Base-by-base conservation (phyloP, 2,113 vertebrate genomes). In the Lutjanus erythropterus region DNA sequence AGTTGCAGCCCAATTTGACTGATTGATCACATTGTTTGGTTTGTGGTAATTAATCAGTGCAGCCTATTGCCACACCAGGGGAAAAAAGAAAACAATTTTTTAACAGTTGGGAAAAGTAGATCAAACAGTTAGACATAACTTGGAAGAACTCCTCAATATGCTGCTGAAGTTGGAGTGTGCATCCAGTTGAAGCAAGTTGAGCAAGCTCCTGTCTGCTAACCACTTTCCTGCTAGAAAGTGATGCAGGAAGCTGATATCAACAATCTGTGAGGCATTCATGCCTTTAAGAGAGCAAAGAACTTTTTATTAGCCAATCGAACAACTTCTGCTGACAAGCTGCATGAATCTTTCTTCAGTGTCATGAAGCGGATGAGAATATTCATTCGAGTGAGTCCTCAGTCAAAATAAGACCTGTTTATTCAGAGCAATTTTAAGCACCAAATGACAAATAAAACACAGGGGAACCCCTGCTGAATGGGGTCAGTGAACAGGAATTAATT, bases 211-310 rank as follows among this genome's bases (percentile, higher is more conserved):
- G 16, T 46, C 16, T 46, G 42, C 42, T 46, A 18, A 46, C 5
- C 16, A 19, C 5, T 19, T 46, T 46, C 44, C 16, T 19, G 16
- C n/a, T n/a, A n/a, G n/a, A n/a, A n/a, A n/a, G n/a, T n/a, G n/a
- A n/a, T n/a, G n/a, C n/a, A n/a, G n/a, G n/a, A n/a, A n/a, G n/a
- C n/a, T n/a, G n/a, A n/a, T n/a, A n/a, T n/a, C n/a, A n/a, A n/a
- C n/a, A 12, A 71, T 47, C 44, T 46, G 25, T 16, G 4, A 46
- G 25, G 31, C 35, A 15, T 3, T 47, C 23, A 39, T 4, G 4
- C 18, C 2, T 56, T 33, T 6, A 31, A 41, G 12, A 19, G 41
- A 69, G 70, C 56, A 75, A 82, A 84, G 25, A 19, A 12, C 27
- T 42, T 49, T 7, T 62, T 12, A 29, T 18, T 3, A 78, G 67